Evolutionary conservation across 92 coral and sea anemone genomes (phyloP), one percentile per base, ranked within the genome.

Genomic region (Heteractis magnifica): DNA sequence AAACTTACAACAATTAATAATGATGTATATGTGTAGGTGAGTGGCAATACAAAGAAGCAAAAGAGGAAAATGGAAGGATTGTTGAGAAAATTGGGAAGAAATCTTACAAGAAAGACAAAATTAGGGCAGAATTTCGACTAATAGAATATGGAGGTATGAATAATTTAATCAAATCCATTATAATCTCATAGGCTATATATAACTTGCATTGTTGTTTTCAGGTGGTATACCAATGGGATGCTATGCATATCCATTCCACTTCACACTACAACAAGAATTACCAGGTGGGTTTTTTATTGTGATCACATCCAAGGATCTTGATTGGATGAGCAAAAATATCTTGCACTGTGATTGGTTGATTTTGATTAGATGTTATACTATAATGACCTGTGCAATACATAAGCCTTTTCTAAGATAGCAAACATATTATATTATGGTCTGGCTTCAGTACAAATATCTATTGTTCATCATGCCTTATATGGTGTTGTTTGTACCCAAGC

Each of bases 161-260:
- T n/a, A 9, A 64, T 18, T 53, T 0, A 53, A 53, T 52, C 56
- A 77, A 7, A 77, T 15, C 21, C 70, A 52, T 5, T 8, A 9
- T 8, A 7, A 2, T 79, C 16, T 50, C 16, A 14, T 51, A 58
- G 5, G 19, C 52, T 76, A 34, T 12, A 58, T 59, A 12, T 16
- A 19, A 15, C 14, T 11, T 59, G 65, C 6, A 59, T 59, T 59
- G 13, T 10, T 58, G 5, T 13, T 58, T 10, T 58, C 75, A 94
- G 98, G 87, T 89, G 98, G 95, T 50, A 94, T 94, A 78, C 98
- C 98, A 49, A 94, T 94, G 92, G 98, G 98, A 1, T 84, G 86
- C 26, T 94, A 94, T 82, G 89, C 91, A n/a, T 94, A 94, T 90
- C 98, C 98, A 34, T 94, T 94, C 85, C 92, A 91, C 34, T 94